phyloP scores from a whole-genome alignment of 2,113 vertebrate species.

The Pseudopipra pipra region DNA sequence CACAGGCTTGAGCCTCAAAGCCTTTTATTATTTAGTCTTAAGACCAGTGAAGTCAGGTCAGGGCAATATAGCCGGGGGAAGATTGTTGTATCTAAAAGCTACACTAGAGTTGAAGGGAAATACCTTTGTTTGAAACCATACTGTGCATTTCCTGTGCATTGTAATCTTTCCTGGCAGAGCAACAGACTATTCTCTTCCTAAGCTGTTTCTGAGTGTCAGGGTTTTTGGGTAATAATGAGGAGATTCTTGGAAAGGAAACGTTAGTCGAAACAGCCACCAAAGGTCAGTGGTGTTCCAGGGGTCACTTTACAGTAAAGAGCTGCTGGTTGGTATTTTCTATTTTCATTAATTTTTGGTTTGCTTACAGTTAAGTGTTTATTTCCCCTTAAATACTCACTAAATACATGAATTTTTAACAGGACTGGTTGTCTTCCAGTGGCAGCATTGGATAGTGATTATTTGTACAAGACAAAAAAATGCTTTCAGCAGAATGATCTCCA shows the following conservation, averaged over 20 bases:
- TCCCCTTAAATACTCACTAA: not conserved
- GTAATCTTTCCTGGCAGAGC: conserved; percentile 1
- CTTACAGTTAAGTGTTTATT: not conserved
- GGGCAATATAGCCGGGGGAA: not conserved
- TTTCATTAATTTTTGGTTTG: not conserved
- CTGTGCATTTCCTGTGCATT: not conserved
- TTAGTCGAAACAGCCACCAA: not conserved
- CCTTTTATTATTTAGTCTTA: not conserved
- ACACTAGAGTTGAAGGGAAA: not conserved
- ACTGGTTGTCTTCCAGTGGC: not conserved
- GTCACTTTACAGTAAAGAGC: not conserved
- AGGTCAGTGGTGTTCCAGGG: not conserved
- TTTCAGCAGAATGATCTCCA: not conserved
- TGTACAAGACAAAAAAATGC: conserved; percentile 13
- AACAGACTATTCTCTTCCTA: not conserved
- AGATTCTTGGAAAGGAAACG: conserved; percentile 4
- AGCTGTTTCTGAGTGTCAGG: not conserved
- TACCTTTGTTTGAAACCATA: conserved; percentile 8
- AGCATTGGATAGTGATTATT: not conserved
- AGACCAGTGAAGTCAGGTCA: not conserved
- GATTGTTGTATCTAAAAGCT: not conserved
- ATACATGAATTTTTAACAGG: not conserved
- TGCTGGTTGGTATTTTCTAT: not conserved
- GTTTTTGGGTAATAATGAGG: not conserved
- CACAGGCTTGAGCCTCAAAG: not conserved